Conservation (phyloP, 2,113 vertebrate species). For the Cyanoderma ruficeps region DNA sequence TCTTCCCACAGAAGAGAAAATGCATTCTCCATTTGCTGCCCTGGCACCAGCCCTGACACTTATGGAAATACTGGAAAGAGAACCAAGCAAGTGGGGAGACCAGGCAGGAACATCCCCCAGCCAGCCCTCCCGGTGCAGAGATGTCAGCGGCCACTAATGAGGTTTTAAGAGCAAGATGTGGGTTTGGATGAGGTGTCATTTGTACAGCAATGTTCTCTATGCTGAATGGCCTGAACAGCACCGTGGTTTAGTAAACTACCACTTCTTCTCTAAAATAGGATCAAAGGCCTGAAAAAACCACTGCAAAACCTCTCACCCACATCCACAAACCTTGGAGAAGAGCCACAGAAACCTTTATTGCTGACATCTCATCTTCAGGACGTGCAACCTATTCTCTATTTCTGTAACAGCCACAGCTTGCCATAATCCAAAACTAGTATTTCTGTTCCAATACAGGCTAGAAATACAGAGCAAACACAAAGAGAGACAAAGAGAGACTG, state of each 20-base stretch:
- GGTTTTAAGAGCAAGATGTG: background rate
- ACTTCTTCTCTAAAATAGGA: background rate
- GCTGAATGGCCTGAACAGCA: background rate
- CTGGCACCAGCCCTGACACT: background rate
- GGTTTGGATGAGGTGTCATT: background rate
- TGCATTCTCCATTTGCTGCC: background rate
- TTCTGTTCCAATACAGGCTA: background rate
- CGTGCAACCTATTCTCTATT: background rate
- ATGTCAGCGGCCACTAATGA: accelerated
- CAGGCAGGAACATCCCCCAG: background rate
- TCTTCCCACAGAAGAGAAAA: background rate
- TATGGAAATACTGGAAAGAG: background rate
- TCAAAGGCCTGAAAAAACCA: background rate
- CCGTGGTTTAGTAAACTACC: background rate
- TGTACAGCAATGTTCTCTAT: background rate
- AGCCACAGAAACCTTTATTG: background rate
- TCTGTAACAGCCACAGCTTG: background rate
- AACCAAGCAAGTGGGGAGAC: background rate
- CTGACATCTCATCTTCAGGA: background rate
- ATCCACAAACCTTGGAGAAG: background rate
- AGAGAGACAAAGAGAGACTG: background rate
- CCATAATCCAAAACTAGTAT: background rate
- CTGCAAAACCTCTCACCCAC: background rate
- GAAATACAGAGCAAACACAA: background rate
- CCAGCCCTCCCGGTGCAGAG: background rate